Conservation (phyloP, 2,797 vertebrate species). For the Liparis tanakae region DNA sequence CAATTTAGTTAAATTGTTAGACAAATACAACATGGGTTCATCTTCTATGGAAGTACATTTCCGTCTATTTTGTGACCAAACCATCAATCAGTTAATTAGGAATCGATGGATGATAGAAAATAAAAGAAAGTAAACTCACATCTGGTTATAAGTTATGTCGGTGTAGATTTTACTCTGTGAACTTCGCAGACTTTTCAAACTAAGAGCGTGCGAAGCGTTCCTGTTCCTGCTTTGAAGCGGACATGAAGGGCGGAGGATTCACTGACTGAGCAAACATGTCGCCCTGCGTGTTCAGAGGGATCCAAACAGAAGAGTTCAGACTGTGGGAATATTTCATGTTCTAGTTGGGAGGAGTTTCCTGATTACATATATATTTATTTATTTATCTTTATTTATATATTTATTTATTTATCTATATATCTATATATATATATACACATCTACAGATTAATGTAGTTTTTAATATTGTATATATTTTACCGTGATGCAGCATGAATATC, state of each 20-base stretch:
- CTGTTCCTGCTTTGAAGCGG: neutral
- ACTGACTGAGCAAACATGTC: constrained; percentile 14
- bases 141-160: neutral
- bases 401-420: neutral
- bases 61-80: too few relatives aligned
- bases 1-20: neutral
- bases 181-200: neutral
- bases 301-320: neutral
- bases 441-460: too few relatives aligned
- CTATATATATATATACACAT: too few relatives aligned
- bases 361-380: neutral
- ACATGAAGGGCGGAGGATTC: neutral
- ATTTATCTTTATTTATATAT: too few relatives aligned
- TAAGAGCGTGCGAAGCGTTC: neutral
- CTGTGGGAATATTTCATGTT: neutral
- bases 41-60: neutral
- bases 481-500: too few relatives aligned
- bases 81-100: neutral
- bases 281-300: neutral
- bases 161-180: neutral
- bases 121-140: too few relatives aligned
- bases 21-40: too few relatives aligned
- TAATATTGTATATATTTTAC: too few relatives aligned
- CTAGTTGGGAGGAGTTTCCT: neutral
- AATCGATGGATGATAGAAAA: too few relatives aligned